Evolutionary conservation across 2,888 invertebrate genomes (phyloP).

Genomic region (Pandemis cinnamomeana): DNA sequence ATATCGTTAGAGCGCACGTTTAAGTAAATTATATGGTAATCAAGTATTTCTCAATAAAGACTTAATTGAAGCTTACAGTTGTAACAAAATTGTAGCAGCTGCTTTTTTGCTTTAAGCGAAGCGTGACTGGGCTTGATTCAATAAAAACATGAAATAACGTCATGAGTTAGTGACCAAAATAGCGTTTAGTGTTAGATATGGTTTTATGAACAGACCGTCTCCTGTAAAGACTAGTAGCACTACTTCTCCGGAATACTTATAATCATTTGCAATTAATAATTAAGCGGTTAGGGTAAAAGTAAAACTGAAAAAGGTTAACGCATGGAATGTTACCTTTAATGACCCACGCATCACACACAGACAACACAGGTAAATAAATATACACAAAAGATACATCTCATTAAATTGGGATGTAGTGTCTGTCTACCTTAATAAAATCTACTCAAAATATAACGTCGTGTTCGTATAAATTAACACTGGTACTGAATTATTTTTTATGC

Average conservation of each 20-base stretch:
- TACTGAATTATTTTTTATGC: too few species aligned
- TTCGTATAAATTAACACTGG: too few species aligned
- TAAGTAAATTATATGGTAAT: slow-evolving; percentile 12
- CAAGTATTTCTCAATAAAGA: background rate
- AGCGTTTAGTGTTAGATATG: too few species aligned
- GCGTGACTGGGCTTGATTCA: too few species aligned
- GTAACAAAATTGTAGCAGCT: background rate
- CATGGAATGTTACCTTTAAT: slow-evolving; percentile 16
- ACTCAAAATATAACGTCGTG: too few species aligned
- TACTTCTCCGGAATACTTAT: background rate
- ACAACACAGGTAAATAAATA: background rate
- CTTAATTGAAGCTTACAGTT: background rate
- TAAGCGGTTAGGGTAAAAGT: background rate
- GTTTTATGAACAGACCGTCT: too few species aligned
- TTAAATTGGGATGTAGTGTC: background rate
- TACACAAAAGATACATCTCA: background rate
- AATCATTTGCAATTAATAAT: background rate
- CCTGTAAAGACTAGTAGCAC: too few species aligned
- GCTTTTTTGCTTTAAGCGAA: too few species aligned
- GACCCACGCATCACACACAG: background rate
- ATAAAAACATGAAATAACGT: too few species aligned
- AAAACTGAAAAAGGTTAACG: slow-evolving; percentile 3
- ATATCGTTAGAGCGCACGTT: slow-evolving; percentile 11
- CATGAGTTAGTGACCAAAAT: too few species aligned
- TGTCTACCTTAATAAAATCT: background rate